phyloP scores from a whole-genome alignment of 2,113 vertebrate genomes.

The Manacus vitellinus region DNA sequence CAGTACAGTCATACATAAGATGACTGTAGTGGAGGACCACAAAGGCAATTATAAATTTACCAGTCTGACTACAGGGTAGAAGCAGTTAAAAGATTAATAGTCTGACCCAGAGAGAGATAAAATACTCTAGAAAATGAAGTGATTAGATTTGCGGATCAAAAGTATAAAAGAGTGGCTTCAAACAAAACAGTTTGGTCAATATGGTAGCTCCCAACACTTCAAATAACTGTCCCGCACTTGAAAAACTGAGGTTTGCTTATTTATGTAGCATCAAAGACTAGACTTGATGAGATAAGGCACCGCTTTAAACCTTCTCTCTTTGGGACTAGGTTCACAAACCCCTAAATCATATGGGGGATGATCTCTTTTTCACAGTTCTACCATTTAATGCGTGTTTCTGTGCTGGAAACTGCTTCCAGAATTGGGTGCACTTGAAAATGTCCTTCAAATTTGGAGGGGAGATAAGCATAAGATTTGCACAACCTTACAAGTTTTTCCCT shows the following conservation, averaged over 20 bases:
- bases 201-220: background rate
- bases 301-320: background rate
- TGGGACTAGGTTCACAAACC: background rate
- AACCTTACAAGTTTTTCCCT: background rate
- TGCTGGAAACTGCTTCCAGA: background rate
- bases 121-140: background rate
- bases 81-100: background rate
- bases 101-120: background rate
- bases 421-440: background rate
- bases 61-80: background rate
- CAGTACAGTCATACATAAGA: background rate
- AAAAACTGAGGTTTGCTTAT: background rate
- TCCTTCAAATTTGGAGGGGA: background rate
- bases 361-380: background rate
- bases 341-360: background rate
- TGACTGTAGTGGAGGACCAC: background rate
- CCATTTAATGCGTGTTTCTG: background rate
- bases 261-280: background rate
- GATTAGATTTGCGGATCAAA: background rate
- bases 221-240: background rate
- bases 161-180: background rate
- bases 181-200: background rate
- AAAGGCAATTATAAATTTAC: background rate
- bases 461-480: background rate
- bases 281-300: background rate